Evolutionary conservation across 2,797 vertebrate species (phyloP), one percentile per base, ranked within the genome.

Genomic region (Vultur gryphus): DNA sequence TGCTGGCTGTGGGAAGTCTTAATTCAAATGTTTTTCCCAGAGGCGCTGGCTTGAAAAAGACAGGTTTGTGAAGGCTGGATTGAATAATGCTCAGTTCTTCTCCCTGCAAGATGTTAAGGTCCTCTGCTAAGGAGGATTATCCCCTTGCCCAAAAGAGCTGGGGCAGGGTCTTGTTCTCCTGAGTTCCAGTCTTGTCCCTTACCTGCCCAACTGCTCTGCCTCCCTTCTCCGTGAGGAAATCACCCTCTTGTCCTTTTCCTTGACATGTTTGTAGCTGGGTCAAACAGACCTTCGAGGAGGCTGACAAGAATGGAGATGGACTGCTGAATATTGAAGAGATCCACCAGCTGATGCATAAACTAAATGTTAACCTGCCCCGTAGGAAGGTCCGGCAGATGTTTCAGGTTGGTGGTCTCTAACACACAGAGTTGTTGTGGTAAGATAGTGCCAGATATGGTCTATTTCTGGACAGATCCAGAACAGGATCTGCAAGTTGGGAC

Each of bases 351-450:
- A 99, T 99, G 97, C 99, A 99, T 93, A 99, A 99, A 94, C 98
- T 99, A 59, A 99, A 99, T 20, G 99, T 99, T 44, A 99, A 99
- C 94, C 98, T 99, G 96, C 99, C 99, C 13, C 98, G 99, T 51
- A 99, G 99, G 97, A 99, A 99, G 98, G 99, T 99, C 97, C 99
- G 99, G 39, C 99, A 99, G 86, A 99, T 99, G 99, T 99, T 99
- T 94, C 99, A 99, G 99, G 99, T 99, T 37, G 26, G 98, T 96
- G 75, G 46, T 58, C 13, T 91, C 59, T 61, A 19, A 23, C 29
- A 13, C 21, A 5, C 15, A 11, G 62, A 0, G 2, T 28, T 71
- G 7, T 15, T 16, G 46, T 3, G 48, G 16, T 21, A 2, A 4
- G 4, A 0, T 0, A 8, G 59, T 41, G 37, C 17, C 12, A 5